Conservation (phyloP, 2,797 vertebrate genomes). For the Scolopax rusticola region DNA sequence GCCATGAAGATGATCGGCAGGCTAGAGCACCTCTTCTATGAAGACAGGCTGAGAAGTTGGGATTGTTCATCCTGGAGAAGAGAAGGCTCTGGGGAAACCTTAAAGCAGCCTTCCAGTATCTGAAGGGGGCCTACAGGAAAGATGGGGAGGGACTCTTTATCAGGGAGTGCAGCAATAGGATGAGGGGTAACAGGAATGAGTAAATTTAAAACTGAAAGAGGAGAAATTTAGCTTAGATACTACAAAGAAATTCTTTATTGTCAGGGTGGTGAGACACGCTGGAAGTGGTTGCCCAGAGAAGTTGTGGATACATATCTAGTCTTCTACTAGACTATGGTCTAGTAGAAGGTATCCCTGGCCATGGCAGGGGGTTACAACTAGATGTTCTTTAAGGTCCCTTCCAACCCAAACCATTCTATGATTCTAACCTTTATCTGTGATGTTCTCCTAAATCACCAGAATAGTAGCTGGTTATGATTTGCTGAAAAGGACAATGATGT, state of each 20-base stretch:
- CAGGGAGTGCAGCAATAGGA: background rate
- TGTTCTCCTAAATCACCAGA: background rate
- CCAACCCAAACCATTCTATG: background rate
- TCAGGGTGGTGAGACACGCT: background rate
- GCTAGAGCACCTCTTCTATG: background rate
- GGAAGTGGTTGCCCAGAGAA: background rate
- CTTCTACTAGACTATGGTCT: too few relatives aligned
- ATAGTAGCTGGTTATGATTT: background rate
- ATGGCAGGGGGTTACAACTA: background rate
- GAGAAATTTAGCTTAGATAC: background rate
- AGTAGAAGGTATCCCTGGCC: background rate
- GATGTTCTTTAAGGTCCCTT: background rate
- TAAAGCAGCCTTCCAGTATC: background rate
- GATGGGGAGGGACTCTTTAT: background rate
- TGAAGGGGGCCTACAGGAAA: background rate
- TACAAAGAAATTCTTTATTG: background rate
- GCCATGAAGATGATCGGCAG: background rate
- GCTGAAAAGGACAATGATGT: background rate
- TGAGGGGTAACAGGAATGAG: background rate
- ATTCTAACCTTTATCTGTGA: background rate
- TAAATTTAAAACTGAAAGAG: background rate
- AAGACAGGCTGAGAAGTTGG: background rate
- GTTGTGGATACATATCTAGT: background rate
- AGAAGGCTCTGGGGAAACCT: background rate
- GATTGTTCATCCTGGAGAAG: background rate